Conservation (phyloP, 2,888 invertebrate species). For the Chrysina gloriosa region DNA sequence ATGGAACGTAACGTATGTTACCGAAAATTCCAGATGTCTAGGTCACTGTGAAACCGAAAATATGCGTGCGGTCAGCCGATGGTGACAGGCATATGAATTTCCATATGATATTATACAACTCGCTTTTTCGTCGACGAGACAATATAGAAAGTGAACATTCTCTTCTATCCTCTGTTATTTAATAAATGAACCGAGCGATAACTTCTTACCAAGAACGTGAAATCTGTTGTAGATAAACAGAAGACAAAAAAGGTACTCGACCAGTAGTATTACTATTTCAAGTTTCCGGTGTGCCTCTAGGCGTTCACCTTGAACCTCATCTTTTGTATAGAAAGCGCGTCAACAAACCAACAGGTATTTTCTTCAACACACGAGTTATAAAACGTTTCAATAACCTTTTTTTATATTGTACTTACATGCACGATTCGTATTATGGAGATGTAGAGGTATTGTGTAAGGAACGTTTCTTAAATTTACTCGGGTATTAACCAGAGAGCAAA, state of each 20-base stretch:
- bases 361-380: conserved; percentile 28
- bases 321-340: conserved; percentile 36
- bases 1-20: conserved; percentile 17
- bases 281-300: conserved; percentile 32
- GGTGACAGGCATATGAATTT: conserved; percentile 11
- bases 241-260: conserved; percentile 24
- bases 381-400: conserved; percentile 30
- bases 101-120: conserved; percentile 16
- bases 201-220: conserved; percentile 8
- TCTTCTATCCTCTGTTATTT: not conserved
- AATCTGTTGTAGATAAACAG: conserved; percentile 25
- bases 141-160: not conserved
- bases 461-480: not conserved
- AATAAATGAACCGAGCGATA: not conserved
- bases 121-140: not conserved
- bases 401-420: conserved; percentile 15
- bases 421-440: conserved; percentile 20
- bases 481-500: not conserved
- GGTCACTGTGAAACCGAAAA: conserved; percentile 35
- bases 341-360: conserved; percentile 35
- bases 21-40: conserved; percentile 36
- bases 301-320: conserved; percentile 35
- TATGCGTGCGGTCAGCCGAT: conserved; percentile 18
- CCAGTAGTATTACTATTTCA: conserved; percentile 25
- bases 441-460: not conserved